A percentile compares a stretch with the other conserved stretches of the same genome.
These are phyloP conservation scores for Campylomormyrus numenius DNA, from an alignment of 2,113 vertebrate species.

Conservation along the genomic window DNA sequence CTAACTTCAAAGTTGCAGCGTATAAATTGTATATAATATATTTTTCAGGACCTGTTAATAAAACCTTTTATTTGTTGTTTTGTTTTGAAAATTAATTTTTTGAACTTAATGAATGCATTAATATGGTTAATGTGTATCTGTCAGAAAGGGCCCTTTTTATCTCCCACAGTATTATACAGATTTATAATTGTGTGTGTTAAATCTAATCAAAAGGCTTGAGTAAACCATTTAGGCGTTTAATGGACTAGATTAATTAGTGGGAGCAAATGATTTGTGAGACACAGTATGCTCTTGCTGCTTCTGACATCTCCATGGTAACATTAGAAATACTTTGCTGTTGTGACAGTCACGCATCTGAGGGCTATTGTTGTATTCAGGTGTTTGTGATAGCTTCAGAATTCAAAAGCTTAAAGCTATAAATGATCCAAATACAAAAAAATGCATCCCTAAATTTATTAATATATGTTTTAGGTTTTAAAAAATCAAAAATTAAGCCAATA, in stretches of 20 bases:
- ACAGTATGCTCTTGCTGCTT: conserved; percentile 28
- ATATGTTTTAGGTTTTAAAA: neutral
- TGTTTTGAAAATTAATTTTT: neutral
- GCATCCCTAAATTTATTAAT: neutral
- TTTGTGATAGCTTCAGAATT: neutral
- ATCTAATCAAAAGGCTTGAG: neutral
- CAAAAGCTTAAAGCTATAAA: neutral
- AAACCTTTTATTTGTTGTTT: neutral
- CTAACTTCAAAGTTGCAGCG: neutral
- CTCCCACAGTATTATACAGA: neutral
- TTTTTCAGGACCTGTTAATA: neutral
- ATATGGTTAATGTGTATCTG: neutral
- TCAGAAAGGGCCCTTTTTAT: neutral
- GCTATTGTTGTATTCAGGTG: conserved; percentile 19
- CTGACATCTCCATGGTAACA: conserved; percentile 48
- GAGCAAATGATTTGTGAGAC: conserved; percentile 18
- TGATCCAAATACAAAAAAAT: neutral
- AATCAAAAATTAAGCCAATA: neutral
- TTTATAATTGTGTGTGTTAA: neutral
- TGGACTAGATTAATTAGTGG: conserved; percentile 18
- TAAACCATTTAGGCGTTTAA: conserved; percentile 19
- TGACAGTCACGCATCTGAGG: neutral
- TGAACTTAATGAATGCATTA: neutral
- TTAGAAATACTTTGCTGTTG: conserved; percentile 17
- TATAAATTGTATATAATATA: neutral